Conservation (phyloP, 2,113 vertebrate genomes). For the Perca flavescens region DNA sequence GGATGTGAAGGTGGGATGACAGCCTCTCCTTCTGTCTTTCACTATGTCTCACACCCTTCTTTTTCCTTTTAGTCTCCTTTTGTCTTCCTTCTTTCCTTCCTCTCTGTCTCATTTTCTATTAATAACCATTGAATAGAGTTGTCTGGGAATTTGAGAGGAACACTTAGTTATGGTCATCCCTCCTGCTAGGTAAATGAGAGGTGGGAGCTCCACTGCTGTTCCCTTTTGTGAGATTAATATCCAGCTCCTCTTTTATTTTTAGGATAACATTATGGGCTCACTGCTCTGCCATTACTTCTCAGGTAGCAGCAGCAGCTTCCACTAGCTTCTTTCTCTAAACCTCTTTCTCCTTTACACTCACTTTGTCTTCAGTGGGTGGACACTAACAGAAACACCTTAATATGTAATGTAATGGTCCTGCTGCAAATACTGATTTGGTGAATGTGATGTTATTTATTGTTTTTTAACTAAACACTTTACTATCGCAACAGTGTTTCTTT, state of each 20-base stretch:
- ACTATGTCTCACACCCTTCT: slow-evolving; percentile 14
- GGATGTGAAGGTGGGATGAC: slow-evolving; percentile 44
- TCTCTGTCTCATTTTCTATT: slow-evolving; percentile 45
- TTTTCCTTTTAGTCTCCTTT: neutral
- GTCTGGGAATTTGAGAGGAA: slow-evolving; percentile 41
- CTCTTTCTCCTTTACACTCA: neutral
- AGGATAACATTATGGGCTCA: slow-evolving; percentile 34
- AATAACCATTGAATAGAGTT: slow-evolving; percentile 55
- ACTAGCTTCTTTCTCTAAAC: slow-evolving; percentile 1
- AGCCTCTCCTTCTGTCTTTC: slow-evolving; percentile 33
- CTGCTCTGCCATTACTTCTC: slow-evolving; percentile 42
- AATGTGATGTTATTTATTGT: neutral
- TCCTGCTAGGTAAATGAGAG: slow-evolving; percentile 42
- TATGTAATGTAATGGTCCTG: neutral
- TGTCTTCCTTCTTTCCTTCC: slow-evolving; percentile 4
- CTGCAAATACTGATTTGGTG: neutral
- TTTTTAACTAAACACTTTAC: neutral
- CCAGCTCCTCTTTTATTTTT: slow-evolving; percentile 57
- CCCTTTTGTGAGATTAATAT: slow-evolving; percentile 59
- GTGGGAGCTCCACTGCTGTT: slow-evolving; percentile 32
- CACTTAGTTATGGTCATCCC: slow-evolving; percentile 52
- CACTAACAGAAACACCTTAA: slow-evolving; percentile 7
- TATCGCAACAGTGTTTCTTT: neutral
- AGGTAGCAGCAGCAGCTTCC: slow-evolving; percentile 28
- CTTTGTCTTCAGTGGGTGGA: neutral